Percentiles rank a stretch among this genome's conserved stretches.
These are phyloP conservation scores for Drosophila setifemur DNA, from an alignment of 1,140 invertebrate genomes.

Conservation along the genomic window DNA sequence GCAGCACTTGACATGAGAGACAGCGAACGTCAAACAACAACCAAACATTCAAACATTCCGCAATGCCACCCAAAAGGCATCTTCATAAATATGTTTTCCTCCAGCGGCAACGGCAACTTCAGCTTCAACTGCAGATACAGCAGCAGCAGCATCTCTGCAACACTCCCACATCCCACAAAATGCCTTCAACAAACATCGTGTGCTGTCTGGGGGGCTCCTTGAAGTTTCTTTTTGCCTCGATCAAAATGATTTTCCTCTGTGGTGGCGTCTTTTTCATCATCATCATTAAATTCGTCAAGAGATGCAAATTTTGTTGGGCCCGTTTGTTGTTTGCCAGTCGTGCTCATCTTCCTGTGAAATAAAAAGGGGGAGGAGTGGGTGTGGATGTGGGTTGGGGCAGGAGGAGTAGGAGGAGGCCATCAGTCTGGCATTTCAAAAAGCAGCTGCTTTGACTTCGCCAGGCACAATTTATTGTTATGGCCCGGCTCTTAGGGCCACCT, in stretches of 20 bases:
- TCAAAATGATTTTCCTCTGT: constrained; percentile 65
- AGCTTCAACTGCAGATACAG: constrained; percentile 12
- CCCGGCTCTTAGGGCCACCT: constrained; percentile 50
- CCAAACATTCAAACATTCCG: no score
- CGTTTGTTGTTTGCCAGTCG: constrained; percentile 61
- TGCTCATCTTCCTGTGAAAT: constrained; percentile 64
- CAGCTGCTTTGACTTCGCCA: constrained; percentile 24
- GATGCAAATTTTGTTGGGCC: constrained; percentile 72
- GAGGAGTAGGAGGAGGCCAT: constrained; percentile 18
- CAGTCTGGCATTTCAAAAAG: constrained; percentile 43
- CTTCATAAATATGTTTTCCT: constrained; percentile 75
- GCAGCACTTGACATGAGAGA: constrained; percentile 70
- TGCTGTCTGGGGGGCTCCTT: constrained; percentile 71
- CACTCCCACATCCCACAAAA: constrained; percentile 73
- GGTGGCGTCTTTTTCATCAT: constrained; percentile 69
- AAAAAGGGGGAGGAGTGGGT: constrained; percentile 5
- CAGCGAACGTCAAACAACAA: constrained; percentile 75
- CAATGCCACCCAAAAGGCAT: constrained; percentile 78
- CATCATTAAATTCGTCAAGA: constrained; percentile 81
- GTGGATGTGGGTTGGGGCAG: constrained; percentile 2
- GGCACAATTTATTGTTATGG: constrained; percentile 54
- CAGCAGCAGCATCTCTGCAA: constrained; percentile 70
- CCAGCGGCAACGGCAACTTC: constrained; percentile 29
- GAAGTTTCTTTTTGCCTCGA: constrained; percentile 66
- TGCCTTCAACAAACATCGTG: constrained; percentile 64